phyloP scores from a whole-genome alignment of 2,113 vertebrate species.

The Dryoscopus gambensis region DNA sequence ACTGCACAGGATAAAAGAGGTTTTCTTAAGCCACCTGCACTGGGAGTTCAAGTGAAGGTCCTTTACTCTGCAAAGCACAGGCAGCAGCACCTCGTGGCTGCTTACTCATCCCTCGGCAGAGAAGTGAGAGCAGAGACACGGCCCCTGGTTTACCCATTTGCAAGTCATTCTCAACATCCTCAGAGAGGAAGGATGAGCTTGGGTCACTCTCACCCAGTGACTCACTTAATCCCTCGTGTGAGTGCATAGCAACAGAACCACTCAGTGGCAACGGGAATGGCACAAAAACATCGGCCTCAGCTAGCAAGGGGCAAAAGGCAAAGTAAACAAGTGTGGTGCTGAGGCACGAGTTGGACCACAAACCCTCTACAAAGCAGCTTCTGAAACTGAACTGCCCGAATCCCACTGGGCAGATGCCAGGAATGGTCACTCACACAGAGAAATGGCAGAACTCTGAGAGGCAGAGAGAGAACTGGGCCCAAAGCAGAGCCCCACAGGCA shows the following conservation, averaged over 20 bases:
- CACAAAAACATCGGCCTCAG: background rate
- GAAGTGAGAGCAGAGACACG: background rate
- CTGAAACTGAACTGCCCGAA: background rate
- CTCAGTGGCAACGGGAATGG: background rate
- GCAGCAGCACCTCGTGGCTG: background rate
- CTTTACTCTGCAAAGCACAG: background rate
- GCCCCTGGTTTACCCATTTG: background rate
- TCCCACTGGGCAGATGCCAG: fast-evolving
- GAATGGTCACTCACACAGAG: fast-evolving
- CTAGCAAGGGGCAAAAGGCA: background rate
- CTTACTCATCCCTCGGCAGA: background rate
- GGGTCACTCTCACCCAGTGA: background rate
- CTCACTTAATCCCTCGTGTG: background rate
- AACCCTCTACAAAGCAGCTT: background rate
- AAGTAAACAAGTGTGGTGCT: background rate
- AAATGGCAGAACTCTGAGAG: background rate
- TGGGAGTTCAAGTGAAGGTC: background rate
- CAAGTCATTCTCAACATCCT: background rate
- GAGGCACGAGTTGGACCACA: background rate
- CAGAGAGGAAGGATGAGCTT: background rate
- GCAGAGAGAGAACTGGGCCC: background rate
- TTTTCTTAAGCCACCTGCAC: background rate
- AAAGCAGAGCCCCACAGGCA: background rate
- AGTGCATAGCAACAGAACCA: background rate
- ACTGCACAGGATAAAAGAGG: background rate